Evolutionary conservation across 1,140 invertebrate genomes (phyloP), one percentile per base, ranked within the genome.

Genomic region (Microplitis mediator): DNA sequence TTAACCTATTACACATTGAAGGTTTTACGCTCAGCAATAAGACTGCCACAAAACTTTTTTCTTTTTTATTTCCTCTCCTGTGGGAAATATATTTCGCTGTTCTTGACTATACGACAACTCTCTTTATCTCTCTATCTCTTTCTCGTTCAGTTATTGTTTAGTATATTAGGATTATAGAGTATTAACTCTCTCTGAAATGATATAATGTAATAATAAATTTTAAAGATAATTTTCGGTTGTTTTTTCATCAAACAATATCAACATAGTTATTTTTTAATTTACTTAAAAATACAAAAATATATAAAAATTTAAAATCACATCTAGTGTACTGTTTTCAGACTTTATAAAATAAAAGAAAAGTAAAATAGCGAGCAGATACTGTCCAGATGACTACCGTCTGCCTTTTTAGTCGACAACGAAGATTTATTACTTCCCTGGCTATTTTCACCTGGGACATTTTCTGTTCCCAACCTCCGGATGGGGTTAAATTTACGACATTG

Each of bases 361-460:
- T 51, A 23, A 56, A 34, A 65, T 32, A 65, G 11, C n/a, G 50
- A 11, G 8, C 35, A 56, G 14, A 50, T 32, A 56, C 5, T 32
- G 63, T 60, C 54, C 51, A 72, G 62, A 72, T 13, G 70, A 60
- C 51, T 35, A 72, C 51, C 70, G 70, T 72, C 63, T 63, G 34
- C 62, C 70, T 65, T 72, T 64, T 65, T 66, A 72, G 62, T 45
- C 65, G 11, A 5, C 50, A 72, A 72, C 70, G 63, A 72, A 72
- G 70, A 72, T 72, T 72, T 72, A 72, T 72, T 51, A 63, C 34
- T 72, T 72, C 16, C 50, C 63, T 66, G 51, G 70, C 32, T 36
- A 72, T 72, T 72, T 72, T 72, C 70, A 72, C 70, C 52, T 54
- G 70, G 62, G 63, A 66, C 63, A 54, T 66, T 72, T 60, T 71